A percentile compares a stretch with the other conserved stretches of the same genome.
phyloP scores from a whole-genome alignment of 2,797 vertebrate genomes.

The Silurus lanzhouensis region DNA sequence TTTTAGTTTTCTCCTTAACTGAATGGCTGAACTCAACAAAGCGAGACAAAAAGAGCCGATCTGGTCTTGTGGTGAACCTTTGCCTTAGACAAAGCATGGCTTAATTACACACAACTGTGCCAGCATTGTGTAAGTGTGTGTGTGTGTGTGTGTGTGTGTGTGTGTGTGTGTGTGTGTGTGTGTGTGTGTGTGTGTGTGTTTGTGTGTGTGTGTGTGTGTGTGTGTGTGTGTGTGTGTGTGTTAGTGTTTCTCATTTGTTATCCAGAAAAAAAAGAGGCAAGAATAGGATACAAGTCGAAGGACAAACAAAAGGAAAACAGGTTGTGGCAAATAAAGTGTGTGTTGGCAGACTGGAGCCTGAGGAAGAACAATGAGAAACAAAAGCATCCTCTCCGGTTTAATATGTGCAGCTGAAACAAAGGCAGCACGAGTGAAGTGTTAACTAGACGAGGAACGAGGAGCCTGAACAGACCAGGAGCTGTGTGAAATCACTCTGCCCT shows the following conservation, averaged over 20 bases:
- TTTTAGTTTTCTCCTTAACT: slow-evolving; percentile 6
- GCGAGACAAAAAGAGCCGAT: slow-evolving; percentile 50
- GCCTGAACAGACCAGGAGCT: slow-evolving; percentile 7
- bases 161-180: background rate
- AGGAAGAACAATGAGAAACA: slow-evolving; percentile 39
- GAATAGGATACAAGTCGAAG: slow-evolving; percentile 22
- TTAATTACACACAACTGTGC: slow-evolving; percentile 55
- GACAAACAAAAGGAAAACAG: slow-evolving; percentile 46
- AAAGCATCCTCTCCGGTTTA: slow-evolving; percentile 46
- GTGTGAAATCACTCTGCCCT: slow-evolving; percentile 8
- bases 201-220: slow-evolving; percentile 29
- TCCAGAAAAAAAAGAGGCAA: slow-evolving; percentile 13
- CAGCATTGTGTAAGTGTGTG: slow-evolving; percentile 33
- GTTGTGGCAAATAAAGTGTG: slow-evolving; percentile 46
- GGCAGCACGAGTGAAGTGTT: slow-evolving; percentile 28
- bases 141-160: slow-evolving; percentile 28
- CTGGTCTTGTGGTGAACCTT: slow-evolving; percentile 46
- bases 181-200: slow-evolving; percentile 7
- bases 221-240: slow-evolving; percentile 2
- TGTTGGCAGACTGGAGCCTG: slow-evolving; percentile 45
- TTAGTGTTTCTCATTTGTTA: slow-evolving; percentile 22
- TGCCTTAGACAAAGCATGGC: slow-evolving; percentile 52
- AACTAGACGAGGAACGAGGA: slow-evolving; percentile 17
- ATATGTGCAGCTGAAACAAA: slow-evolving; percentile 33
- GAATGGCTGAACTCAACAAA: slow-evolving; percentile 49